Base-by-base conservation (phyloP, 1,140 invertebrate genomes). In the Rhopalosiphum padi region DNA sequence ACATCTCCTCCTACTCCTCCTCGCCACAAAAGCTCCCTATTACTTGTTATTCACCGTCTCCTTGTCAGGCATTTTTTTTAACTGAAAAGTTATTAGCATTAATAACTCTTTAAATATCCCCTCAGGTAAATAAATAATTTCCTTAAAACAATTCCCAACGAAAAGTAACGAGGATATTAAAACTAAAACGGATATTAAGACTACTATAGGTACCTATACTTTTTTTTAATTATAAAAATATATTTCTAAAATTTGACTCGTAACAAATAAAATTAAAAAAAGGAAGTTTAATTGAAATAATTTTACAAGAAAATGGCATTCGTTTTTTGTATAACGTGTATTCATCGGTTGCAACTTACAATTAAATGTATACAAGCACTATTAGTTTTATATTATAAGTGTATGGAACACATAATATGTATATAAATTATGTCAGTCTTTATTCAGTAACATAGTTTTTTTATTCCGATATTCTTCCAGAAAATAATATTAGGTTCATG, bases 81-180 rank as follows among this genome's bases (percentile, higher is more conserved):
- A 46, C 91, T 7, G 43, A 92, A n/a, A 83, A 92, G 91, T 93
- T 86, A 86, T 93, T 86, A 93, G 91, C 91, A 35, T 83, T 93
- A 93, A 93, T 93, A 93, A 93, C 91, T 86, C 82, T 93, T 93
- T 93, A 83, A 92, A 92, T 51, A 92, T 51, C 77, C 91, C 77
- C 46, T 35, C 91, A 18, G 91, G 91, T 86, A 53, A 55, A 85
- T 86, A 93, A 55, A 92, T 92, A 92, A 85, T 92, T 85, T 92
- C 82, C 48, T 53, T 41, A 53, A 51, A 93, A 93, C 90, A 48
- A 92, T 92, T 92, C 90, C 46, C 90, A 18, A 15, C 60, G 41
- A 43, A 91, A 91, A 91, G 22, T 15, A 43, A 51, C 25, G 91
- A 51, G 82, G 91, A 86, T 90, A 55, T 85, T 85, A 43, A 85